Evolutionary conservation across 2,797 vertebrate genomes (phyloP).

Genomic region (Threskiornis aethiopicus): DNA sequence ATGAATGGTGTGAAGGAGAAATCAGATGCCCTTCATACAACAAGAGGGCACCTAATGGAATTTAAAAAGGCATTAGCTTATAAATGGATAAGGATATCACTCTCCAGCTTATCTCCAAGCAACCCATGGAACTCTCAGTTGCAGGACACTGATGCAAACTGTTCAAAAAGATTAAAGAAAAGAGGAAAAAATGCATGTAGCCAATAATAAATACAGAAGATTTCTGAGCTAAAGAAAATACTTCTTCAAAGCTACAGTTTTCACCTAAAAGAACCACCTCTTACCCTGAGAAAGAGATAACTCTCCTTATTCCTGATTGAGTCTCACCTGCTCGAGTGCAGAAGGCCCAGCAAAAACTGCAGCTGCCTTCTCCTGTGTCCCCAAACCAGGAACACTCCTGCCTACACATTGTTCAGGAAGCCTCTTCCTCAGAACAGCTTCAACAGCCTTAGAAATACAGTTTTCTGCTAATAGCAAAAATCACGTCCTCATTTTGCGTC

Average conservation of each 20-base stretch:
- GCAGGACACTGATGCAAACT: neutral
- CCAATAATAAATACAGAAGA: neutral
- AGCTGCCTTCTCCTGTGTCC: neutral
- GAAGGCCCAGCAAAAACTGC: neutral
- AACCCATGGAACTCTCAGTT: conserved; percentile 6
- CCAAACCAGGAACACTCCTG: neutral
- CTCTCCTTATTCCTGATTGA: neutral
- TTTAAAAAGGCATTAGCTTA: conserved; percentile 4
- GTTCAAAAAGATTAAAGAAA: neutral
- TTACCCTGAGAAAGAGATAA: neutral
- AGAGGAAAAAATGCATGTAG: neutral
- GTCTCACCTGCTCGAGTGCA: neutral
- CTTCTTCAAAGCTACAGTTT: neutral
- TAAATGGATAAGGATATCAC: neutral
- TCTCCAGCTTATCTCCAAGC: neutral
- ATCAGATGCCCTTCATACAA: conserved; percentile 63
- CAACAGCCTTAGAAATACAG: neutral
- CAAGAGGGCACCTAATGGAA: conserved; percentile 22
- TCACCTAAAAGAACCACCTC: neutral
- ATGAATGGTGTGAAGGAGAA: conserved; percentile 49
- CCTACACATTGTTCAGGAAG: neutral
- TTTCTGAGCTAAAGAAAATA: neutral
- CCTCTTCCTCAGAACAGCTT: neutral
- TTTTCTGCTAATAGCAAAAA: neutral
- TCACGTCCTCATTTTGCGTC: neutral